Percentiles rank a stretch among this genome's conserved stretches.
These are phyloP conservation scores for Sinocyclocheilus maitianheensis DNA, from an alignment of 2,113 vertebrate species.

Conservation along the genomic window DNA sequence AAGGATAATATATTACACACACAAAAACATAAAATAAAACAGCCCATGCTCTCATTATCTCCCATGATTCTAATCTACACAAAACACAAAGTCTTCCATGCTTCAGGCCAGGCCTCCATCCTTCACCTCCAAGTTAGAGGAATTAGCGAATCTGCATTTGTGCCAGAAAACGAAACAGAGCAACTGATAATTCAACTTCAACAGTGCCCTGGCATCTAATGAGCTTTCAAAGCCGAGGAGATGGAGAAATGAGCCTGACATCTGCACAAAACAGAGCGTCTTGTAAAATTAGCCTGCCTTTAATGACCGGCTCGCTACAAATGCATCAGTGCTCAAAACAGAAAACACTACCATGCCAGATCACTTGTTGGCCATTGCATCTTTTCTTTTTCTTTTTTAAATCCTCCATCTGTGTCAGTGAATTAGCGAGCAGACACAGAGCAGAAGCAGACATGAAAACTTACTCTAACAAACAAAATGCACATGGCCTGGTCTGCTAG, in stretches of 20 bases:
- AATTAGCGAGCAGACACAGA: slow-evolving; percentile 47
- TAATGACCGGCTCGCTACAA: slow-evolving; percentile 11
- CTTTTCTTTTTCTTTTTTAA: slow-evolving; percentile 24
- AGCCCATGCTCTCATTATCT: background rate
- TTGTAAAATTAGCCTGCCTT: slow-evolving; percentile 23
- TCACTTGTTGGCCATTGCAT: slow-evolving; percentile 68
- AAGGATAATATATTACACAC: slow-evolving; percentile 38
- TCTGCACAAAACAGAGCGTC: slow-evolving; percentile 23
- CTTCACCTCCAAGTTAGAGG: slow-evolving; percentile 20
- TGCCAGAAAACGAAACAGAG: slow-evolving; percentile 22
- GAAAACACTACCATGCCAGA: slow-evolving; percentile 46
- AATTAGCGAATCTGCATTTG: background rate
- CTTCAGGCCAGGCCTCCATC: slow-evolving; percentile 18
- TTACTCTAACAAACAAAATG: slow-evolving; percentile 31
- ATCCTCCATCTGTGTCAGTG: slow-evolving; percentile 71
- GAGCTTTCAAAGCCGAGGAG: slow-evolving; percentile 6
- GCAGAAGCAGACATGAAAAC: slow-evolving; percentile 53
- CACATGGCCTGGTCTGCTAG: slow-evolving; percentile 4
- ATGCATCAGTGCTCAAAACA: background rate
- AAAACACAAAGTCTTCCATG: slow-evolving; percentile 42
- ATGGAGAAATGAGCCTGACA: background rate
- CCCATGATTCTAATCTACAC: slow-evolving; percentile 27
- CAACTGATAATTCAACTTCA: background rate
- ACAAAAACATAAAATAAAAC: background rate
- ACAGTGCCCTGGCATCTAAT: slow-evolving; percentile 21